phyloP scores from a whole-genome alignment of 2,888 invertebrate species.

The Rhabditoides inermis region DNA sequence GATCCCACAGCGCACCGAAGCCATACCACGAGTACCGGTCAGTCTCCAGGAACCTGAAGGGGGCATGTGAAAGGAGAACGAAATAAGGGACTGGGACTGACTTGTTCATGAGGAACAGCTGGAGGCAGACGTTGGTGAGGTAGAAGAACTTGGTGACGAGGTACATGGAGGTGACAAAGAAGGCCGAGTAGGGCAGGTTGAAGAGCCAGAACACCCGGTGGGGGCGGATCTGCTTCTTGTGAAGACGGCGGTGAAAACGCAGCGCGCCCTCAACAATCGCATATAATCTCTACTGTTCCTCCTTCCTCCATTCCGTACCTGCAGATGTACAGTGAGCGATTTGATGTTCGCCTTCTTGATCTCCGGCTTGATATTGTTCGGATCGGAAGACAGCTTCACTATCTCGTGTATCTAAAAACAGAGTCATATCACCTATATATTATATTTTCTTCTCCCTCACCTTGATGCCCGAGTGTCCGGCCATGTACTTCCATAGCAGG shows the following conservation, averaged over 20 bases:
- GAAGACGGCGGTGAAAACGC: constrained; percentile 49
- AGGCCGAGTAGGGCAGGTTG: constrained; percentile 51
- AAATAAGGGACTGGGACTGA: constrained; percentile 9
- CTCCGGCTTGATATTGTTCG: constrained; percentile 52
- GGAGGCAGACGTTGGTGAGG: constrained; percentile 45
- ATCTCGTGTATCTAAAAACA: constrained; percentile 33
- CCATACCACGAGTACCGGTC: constrained; percentile 45
- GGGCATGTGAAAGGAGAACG: neutral
- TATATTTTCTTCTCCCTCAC: neutral
- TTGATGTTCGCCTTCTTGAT: constrained; percentile 46
- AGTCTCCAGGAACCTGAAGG: constrained; percentile 41
- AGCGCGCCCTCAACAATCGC: constrained; percentile 42
- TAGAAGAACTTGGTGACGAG: constrained; percentile 49
- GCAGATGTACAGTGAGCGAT: constrained; percentile 46
- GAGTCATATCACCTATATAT: neutral
- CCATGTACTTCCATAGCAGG: constrained; percentile 48
- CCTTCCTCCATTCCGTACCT: constrained; percentile 15
- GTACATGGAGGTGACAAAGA: constrained; percentile 49
- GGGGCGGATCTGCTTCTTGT: constrained; percentile 44
- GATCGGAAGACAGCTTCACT: constrained; percentile 47
- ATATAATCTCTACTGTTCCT: neutral
- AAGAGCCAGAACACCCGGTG: constrained; percentile 42
- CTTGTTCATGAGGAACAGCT: constrained; percentile 48
- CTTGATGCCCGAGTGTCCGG: constrained; percentile 46
- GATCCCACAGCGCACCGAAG: constrained; percentile 43